Evolutionary conservation across 2,888 invertebrate species (phyloP).

Genomic region (Mactromeris polynyma): DNA sequence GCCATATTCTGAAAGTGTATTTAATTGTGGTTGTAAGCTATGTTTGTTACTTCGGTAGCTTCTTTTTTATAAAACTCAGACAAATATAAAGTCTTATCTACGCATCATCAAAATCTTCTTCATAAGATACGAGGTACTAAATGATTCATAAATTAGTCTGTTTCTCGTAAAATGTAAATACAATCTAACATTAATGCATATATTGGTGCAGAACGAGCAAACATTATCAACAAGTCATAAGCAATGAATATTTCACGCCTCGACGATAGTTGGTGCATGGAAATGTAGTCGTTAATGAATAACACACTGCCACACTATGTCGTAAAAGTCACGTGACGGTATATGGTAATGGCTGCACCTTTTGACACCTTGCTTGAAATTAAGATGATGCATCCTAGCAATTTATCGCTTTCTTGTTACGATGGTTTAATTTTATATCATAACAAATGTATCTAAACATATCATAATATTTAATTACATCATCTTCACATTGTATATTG

Average conservation of each 20-base stretch:
- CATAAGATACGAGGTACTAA: background rate
- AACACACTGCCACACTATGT: background rate
- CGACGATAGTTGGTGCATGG: background rate
- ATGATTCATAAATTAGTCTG: background rate
- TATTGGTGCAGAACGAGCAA: background rate
- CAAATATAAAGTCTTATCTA: constrained; percentile 9
- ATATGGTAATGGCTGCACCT: constrained; percentile 5
- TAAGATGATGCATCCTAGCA: background rate
- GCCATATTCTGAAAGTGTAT: background rate
- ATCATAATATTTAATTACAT: background rate
- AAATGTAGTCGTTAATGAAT: constrained; percentile 18
- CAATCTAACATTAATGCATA: background rate
- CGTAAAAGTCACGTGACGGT: background rate
- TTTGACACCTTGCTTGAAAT: background rate
- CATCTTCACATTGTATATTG: background rate
- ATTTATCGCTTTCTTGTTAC: background rate
- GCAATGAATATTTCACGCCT: background rate
- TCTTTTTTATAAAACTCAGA: background rate
- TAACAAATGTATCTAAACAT: background rate
- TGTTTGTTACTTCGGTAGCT: background rate
- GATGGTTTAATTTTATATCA: background rate
- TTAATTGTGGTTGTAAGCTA: background rate
- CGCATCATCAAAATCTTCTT: background rate
- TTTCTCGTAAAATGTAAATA: constrained; percentile 13
- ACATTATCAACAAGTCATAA: constrained; percentile 8